These are phyloP conservation scores for Chelidonichthys spinosus DNA, from an alignment of 2,797 vertebrate species.

Conservation along the genomic window DNA sequence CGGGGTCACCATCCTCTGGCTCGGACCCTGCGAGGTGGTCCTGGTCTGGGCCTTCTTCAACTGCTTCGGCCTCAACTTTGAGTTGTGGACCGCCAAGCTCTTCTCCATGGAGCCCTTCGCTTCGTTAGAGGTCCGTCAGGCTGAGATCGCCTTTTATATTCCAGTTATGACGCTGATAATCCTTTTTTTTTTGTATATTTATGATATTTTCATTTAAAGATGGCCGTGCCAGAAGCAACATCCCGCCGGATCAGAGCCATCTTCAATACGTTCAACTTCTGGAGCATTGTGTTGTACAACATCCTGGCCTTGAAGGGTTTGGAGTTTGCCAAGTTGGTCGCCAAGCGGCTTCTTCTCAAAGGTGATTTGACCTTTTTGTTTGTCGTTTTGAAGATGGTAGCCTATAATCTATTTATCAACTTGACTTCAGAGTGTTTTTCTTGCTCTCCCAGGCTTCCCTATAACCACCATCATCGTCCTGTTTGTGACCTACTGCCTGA, in stretches of 20 bases:
- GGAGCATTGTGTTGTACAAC: slow-evolving; percentile 94
- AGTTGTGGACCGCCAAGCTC: slow-evolving; percentile 92
- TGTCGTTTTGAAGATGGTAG: neutral
- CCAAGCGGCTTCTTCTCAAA: slow-evolving; percentile 89
- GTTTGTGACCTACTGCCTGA: slow-evolving; percentile 96
- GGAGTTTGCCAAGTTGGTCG: slow-evolving; percentile 91
- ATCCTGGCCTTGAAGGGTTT: slow-evolving; percentile 92
- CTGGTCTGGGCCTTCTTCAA: slow-evolving; percentile 93
- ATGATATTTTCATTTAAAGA: slow-evolving; percentile 71
- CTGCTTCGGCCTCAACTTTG: slow-evolving; percentile 98
- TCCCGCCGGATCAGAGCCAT: slow-evolving; percentile 90
- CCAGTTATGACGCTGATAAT: neutral
- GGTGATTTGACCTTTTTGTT: slow-evolving; percentile 76
- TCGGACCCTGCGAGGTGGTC: slow-evolving; percentile 91
- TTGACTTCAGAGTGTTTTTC: neutral
- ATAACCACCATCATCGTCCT: slow-evolving; percentile 90
- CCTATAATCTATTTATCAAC: no score
- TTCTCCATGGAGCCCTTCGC: slow-evolving; percentile 88
- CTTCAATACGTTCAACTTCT: slow-evolving; percentile 94
- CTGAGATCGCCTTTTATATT: neutral
- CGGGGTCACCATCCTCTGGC: slow-evolving; percentile 90
- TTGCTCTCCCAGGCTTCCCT: slow-evolving; percentile 89
- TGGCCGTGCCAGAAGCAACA: slow-evolving; percentile 87
- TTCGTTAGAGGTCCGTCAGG: slow-evolving; percentile 87
- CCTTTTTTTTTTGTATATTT: neutral